These are phyloP conservation scores for Craseonycteris thonglongyai DNA, from an alignment of 2,113 vertebrate species.

Conservation along the genomic window DNA sequence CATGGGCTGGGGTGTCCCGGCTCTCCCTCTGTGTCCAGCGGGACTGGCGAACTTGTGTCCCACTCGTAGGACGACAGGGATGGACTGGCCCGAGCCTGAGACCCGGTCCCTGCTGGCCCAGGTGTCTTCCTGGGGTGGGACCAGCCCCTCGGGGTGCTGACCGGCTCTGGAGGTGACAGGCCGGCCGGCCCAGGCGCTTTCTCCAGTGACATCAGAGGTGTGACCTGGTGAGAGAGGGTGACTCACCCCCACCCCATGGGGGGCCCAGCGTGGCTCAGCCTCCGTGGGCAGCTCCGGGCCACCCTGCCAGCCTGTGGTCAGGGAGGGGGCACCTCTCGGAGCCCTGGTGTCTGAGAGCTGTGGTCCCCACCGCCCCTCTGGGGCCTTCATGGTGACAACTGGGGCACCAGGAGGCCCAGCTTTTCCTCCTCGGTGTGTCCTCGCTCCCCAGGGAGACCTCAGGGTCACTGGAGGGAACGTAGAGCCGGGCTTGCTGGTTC, in stretches of 20 bases:
- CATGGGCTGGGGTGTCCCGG: background rate
- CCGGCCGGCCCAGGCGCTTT: background rate
- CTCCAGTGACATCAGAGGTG: background rate
- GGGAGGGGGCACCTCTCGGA: background rate
- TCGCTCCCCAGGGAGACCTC: background rate
- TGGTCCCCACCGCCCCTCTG: rapidly evolving
- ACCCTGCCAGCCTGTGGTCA: background rate
- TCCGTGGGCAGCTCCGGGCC: too few species aligned
- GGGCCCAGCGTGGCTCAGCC: too few species aligned
- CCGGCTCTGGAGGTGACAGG: background rate
- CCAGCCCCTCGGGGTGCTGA: too few species aligned
- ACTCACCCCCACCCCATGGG: rapidly evolving
- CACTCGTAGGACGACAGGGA: background rate
- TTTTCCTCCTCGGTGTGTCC: background rate
- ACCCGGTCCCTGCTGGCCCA: background rate
- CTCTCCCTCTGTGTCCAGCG: background rate
- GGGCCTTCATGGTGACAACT: rapidly evolving
- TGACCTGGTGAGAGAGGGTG: rapidly evolving
- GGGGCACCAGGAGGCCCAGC: too few species aligned
- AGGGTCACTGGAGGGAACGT: rapidly evolving
- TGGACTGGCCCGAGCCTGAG: background rate
- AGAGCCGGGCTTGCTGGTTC: background rate
- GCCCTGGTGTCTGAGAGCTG: background rate
- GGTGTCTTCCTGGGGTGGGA: background rate
- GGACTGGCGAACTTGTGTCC: rapidly evolving